phyloP scores from a whole-genome alignment of 1,140 invertebrate species.

The Neodiprion virginianus region DNA sequence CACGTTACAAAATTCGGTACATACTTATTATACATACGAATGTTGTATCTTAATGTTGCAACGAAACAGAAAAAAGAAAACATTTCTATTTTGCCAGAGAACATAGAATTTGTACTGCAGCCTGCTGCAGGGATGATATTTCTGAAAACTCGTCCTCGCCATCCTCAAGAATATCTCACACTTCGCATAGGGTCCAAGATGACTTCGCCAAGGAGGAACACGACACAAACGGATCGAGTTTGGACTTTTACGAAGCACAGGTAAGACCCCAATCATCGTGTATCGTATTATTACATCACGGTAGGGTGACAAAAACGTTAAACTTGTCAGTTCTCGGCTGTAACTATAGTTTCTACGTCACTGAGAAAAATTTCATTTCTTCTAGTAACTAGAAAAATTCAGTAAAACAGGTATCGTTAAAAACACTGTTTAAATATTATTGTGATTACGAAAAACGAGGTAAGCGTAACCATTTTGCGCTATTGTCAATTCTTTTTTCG shows the following conservation, averaged over 20 bases:
- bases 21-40: too few relatives aligned
- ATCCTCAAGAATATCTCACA: constrained; percentile 45
- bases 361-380: constrained; percentile 15
- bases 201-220: constrained; percentile 48
- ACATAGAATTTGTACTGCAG: constrained; percentile 53
- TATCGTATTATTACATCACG: too few relatives aligned
- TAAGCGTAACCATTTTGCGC: too few relatives aligned
- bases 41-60: too few relatives aligned
- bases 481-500: too few relatives aligned
- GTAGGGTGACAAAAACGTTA: not conserved
- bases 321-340: not conserved
- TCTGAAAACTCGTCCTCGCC: constrained; percentile 55
- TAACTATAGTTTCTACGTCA: constrained; percentile 6
- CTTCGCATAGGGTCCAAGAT: constrained; percentile 42
- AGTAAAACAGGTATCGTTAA: too few relatives aligned
- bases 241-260: constrained; percentile 53
- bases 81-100: constrained; percentile 40
- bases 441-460: too few relatives aligned
- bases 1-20: too few relatives aligned
- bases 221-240: constrained; percentile 49
- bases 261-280: constrained; percentile 29
- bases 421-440: too few relatives aligned
- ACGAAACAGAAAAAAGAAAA: not conserved
- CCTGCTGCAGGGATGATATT: constrained; percentile 55
- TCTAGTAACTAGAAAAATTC: too few relatives aligned